These are phyloP conservation scores for Conchocele bisecta DNA, from an alignment of 2,888 invertebrate genomes.

Conservation along the genomic window DNA sequence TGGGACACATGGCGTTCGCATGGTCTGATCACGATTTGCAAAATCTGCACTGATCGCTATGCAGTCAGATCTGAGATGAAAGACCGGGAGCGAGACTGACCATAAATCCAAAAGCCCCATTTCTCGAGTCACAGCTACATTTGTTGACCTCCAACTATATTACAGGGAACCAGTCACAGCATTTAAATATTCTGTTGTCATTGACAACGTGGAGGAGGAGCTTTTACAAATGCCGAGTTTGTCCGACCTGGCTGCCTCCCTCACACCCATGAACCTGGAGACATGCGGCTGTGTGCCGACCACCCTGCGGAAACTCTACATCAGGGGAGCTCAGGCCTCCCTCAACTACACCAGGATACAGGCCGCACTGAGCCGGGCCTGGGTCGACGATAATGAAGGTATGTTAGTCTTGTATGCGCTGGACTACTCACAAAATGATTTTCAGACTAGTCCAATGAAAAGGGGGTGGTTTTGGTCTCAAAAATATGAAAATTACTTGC, in stretches of 20 bases:
- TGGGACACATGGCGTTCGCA: too few species aligned
- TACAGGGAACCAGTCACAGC: slow-evolving; percentile 51
- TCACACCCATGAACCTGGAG: slow-evolving; percentile 26
- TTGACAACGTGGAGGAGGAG: slow-evolving; percentile 24
- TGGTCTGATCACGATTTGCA: too few species aligned
- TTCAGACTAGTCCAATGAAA: too few species aligned
- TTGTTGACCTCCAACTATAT: too few species aligned
- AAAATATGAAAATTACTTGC: too few species aligned
- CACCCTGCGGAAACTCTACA: slow-evolving; percentile 52
- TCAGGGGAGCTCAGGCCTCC: slow-evolving; percentile 37
- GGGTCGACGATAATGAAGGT: slow-evolving; percentile 58
- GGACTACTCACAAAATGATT: neutral
- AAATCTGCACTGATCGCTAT: too few species aligned
- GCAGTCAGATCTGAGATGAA: too few species aligned
- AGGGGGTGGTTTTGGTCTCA: too few species aligned
- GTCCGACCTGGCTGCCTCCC: slow-evolving; percentile 9
- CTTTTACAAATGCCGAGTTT: slow-evolving; percentile 19
- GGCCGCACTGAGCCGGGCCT: slow-evolving; percentile 41
- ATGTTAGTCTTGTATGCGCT: neutral
- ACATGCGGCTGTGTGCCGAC: slow-evolving; percentile 37
- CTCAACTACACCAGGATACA: slow-evolving; percentile 29
- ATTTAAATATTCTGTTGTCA: slow-evolving; percentile 49
- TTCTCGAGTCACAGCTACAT: too few species aligned
- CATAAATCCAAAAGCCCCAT: too few species aligned
- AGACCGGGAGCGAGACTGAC: too few species aligned